Base-by-base conservation (phyloP, 2,888 invertebrate genomes). In the Mimachlamys varia region DNA sequence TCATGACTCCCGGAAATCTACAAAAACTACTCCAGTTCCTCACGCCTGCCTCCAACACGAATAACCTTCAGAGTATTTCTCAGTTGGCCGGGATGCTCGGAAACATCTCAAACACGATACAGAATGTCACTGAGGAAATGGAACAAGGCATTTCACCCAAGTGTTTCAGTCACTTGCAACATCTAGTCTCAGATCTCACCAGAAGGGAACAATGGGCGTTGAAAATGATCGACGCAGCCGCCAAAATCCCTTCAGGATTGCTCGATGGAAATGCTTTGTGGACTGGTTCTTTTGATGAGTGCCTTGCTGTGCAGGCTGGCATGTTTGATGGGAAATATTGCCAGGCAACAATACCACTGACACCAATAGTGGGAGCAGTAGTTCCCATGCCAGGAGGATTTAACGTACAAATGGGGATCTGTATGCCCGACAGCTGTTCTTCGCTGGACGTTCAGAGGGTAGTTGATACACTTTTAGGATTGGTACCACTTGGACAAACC, bases 151-250 rank as follows among this genome's bases (percentile, higher is more conserved):
- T 76, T 17, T 27, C 33, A 22, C 76, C 76, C 12, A 27, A 76
- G 76, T 76, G 76, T 33, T 76, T 22, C 76, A 17, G 33, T 7
- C 76, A 76, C 76, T 27, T 76, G 33, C 33, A 76, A 33, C 27
- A 27, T 76, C 27, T 76, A 27, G 76, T 76, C 5, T 76, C 76
- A 33, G 76, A 76, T 33, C 76, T 76, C 33, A 27, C 27, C 12
- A 27, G 33, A 76, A 76, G 76, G 76, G 76, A 76, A 76, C 76
- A 76, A 76, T 76, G 76, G 76, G 76, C 76, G 17, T 12, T 76
- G 4, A 76, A 76, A 76, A 76, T 76, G 27, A 76, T 76, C 12
- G 76, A 76, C 22, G 76, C 76, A 12, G 33, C 76, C 19, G 76
- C 33, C 33, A 76, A 76, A 33, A 76, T 76, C 33, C 76, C 27